Evolutionary conservation across 2,797 vertebrate genomes (phyloP), one percentile per base, ranked within the genome.

Genomic region (Phoebastria nigripes): DNA sequence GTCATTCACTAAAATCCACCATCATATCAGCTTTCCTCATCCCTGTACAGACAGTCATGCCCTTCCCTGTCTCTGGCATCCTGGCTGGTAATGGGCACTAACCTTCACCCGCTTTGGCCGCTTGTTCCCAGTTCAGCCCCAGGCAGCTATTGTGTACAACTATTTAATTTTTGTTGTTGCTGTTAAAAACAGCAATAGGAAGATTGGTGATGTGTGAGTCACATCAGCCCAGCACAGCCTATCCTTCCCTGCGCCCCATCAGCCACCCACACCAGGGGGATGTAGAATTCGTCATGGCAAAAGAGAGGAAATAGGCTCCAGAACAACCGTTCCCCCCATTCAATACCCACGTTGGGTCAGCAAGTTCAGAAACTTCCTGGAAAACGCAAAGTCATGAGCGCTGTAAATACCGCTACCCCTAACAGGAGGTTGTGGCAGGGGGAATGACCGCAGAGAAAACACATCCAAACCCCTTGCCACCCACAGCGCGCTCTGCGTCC

Each of bases 301-400:
- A 80, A 85, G 46, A 72, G 47, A 72, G 80, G 83, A 94, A 92
- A 61, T 17, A 76, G 65, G 54, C 55, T 82, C 26, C 51, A 84
- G 73, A 88, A 59, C 33, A 94, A 73, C 22, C 0, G 4, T 79
- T 63, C 16, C 31, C 6, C 5, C 6, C 5, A n/a, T 77, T 55
- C 70, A 77, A 55, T 33, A 70, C 19, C n/a, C 56, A 37, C 0
- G 0, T 31, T 91, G 37, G 47, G 37, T 69, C 59, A 85, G 59
- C 76, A 87, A 82, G 15, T 82, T 91, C 71, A 87, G 87, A 80
- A 95, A 85, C 81, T 87, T 96, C 81, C 89, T 79, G 67, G 56
- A 94, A 82, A 93, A 87, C 51, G 82, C 47, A 19, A 87, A 79
- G 71, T 93, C 54, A 54, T 62, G 29, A 83, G 82, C 41, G 42